Percentiles rank a stretch among this genome's conserved stretches.
phyloP scores from a whole-genome alignment of 2,113 vertebrate genomes.

The Alouatta palliata region DNA sequence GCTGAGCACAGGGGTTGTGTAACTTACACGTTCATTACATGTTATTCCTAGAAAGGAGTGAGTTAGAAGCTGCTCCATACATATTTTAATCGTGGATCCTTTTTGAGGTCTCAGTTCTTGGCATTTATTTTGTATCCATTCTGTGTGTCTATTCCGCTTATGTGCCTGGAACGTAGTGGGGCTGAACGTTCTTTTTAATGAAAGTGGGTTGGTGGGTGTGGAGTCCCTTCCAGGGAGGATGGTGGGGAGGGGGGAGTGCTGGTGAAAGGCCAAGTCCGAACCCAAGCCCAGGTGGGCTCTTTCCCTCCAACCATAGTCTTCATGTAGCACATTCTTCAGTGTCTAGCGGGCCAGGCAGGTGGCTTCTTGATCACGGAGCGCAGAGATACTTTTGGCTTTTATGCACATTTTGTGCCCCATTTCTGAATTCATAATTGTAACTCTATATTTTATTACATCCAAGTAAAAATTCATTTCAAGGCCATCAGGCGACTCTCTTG shows the following conservation, averaged over 20 bases:
- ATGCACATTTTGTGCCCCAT: background rate
- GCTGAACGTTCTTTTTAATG: background rate
- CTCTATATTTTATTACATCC: background rate
- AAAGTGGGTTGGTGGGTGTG: background rate
- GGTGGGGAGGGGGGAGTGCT: background rate
- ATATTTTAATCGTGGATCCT: background rate
- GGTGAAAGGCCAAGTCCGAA: background rate
- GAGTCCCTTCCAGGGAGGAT: background rate
- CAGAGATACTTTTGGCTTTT: background rate
- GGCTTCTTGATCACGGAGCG: background rate
- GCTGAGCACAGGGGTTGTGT: background rate
- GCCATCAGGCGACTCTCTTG: background rate
- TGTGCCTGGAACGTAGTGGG: too few relatives aligned
- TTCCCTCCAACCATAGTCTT: background rate
- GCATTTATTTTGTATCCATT: background rate
- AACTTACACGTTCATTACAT: background rate
- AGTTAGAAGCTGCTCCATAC: background rate
- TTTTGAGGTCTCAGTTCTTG: background rate
- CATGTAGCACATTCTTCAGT: too few relatives aligned
- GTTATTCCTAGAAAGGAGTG: background rate
- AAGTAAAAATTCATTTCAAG: slow-evolving; percentile 30
- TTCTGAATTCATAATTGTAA: slow-evolving; percentile 46
- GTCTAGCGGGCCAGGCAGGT: too few relatives aligned
- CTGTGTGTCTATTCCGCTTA: background rate
- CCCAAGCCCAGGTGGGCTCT: background rate